Base-by-base conservation (phyloP, 2,797 vertebrate genomes). In the Schizopygopsis malacanthus region DNA sequence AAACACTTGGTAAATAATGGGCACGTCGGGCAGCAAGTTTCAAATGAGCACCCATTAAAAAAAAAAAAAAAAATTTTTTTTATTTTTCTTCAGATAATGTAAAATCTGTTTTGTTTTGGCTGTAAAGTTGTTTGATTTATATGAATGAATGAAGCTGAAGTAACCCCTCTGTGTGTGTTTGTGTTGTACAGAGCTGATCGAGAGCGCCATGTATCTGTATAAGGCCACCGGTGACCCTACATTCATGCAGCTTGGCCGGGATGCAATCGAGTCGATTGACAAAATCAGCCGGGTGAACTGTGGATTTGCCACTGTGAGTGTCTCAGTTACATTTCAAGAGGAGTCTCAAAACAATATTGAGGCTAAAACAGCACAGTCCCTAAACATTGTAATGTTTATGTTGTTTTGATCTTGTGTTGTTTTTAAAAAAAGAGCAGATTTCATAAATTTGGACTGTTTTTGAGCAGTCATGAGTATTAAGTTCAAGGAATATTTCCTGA, bases 171-270 rank as follows among this genome's bases (percentile, higher is more conserved):
- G 59, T 63, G 20, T 56, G 61, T 25, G n/a, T 73, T 33, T 37
- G 15, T 85, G 11, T 67, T 77, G 45, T 91, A 39, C 96, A 99
- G 98, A 99, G 94, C 92, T 99, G 83, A 97, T 99, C 3, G 98
- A 99, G 91, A 99, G 98, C 0, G 98, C 98, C 0, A 99, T 99
- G 98, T 99, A 99, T 89, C 95, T 99, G 91, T 99, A 98, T 91
- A 97, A 96, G 63, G 98, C 98, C 2, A 99, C 98, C 0, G 96
- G 94, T 43, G 98, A 99, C 89, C 97, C 97, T 88, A 96, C 93
- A 0, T 97, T 98, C 75, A 91, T 99, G 67, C 97, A 99, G 90
- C 93, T 99, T 15, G 98, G 98, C 56, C 95, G 97, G 61, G 97
- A 99, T 0, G 98, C 96, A 0, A 93, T 99, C 83, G 98, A 99